Percentiles rank a stretch among this genome's conserved stretches.
Evolutionary conservation across 1,140 invertebrate species (phyloP).

Genomic region (Drosophila jambulina): DNA sequence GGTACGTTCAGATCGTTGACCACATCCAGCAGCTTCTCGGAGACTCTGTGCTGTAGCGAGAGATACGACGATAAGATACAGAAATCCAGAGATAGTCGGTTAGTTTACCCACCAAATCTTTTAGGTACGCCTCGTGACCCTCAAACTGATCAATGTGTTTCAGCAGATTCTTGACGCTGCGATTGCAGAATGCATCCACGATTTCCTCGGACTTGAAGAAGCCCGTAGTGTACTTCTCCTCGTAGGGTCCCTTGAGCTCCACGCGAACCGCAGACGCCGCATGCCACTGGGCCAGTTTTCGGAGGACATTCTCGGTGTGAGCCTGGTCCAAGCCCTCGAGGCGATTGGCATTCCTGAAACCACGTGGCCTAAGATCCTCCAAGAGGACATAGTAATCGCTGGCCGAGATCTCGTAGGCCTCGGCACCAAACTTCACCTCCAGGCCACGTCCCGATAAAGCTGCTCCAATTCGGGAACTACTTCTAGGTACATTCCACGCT

Average conservation of each 20-base stretch:
- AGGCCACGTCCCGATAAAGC: slow-evolving; percentile 70
- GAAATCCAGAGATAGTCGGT: neutral
- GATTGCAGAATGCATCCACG: slow-evolving; percentile 2
- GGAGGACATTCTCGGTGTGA: slow-evolving; percentile 85
- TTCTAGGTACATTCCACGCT: slow-evolving; percentile 60
- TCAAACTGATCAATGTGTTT: slow-evolving; percentile 35
- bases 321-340: slow-evolving; percentile 85
- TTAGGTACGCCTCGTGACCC: slow-evolving; percentile 52
- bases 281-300: slow-evolving; percentile 87
- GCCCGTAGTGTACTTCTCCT: slow-evolving; percentile 13
- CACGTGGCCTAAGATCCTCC: slow-evolving; percentile 86
- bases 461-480: slow-evolving; percentile 68
- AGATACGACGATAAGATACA: neutral
- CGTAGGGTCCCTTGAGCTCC: slow-evolving; percentile 85
- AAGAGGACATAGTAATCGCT: slow-evolving; percentile 83
- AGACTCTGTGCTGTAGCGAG: slow-evolving; percentile 12
- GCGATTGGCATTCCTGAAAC: slow-evolving; percentile 85
- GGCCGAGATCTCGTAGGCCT: slow-evolving; percentile 46
- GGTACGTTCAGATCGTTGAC: slow-evolving; percentile 9
- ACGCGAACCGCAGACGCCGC: slow-evolving; percentile 84
- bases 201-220: slow-evolving; percentile 32
- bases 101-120: slow-evolving; percentile 46
- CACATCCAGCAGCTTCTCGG: slow-evolving; percentile 32
- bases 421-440: slow-evolving; percentile 67
- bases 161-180: slow-evolving; percentile 6